Base-by-base conservation (phyloP, 1,140 invertebrate species). In the Gerris buenoi region DNA sequence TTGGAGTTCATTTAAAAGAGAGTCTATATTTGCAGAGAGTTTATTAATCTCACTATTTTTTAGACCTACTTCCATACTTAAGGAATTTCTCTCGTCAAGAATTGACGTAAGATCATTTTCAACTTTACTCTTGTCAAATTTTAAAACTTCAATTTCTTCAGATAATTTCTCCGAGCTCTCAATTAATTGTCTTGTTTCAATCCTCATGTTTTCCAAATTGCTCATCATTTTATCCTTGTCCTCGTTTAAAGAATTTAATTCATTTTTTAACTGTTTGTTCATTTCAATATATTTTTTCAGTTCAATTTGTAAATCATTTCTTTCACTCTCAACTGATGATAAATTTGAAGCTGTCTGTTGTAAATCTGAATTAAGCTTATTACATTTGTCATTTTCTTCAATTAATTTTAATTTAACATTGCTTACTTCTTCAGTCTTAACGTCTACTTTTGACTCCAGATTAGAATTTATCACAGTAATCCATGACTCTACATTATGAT, bases 191-290 rank as follows among this genome's bases (percentile, higher is more conserved):
- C 65, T 64, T 2, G 67, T 70, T 65, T 70, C 69, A n/a, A 70
- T 63, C 25, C 59, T 23, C 5, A 70, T 65, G 2, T 65, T 64
- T 25, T 70, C 69, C 29, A 70, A 65, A 65, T 67, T 70, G 10
- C 46, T 60, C 25, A 67, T 56, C 56, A 70, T 63, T 58, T 68
- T 66, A 67, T 70, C 67, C 13, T 61, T 28, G 22, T 69, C 68
- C 1, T 59, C 33, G 26, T 68, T 68, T 15, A 46, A n/a, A 22
- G 25, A 27, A 33, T 73, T 68, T 23, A 76, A 66, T 63, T 76
- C 73, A n/a, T 72, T 62, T 25, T 68, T 60, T 22, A 75, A 68
- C 23, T 70, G 26, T 56, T 66, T 65, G 27, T 58, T 63, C 64
- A 63, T 65, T 15, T 65, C 67, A 59, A 61, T 64, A 15, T 65